phyloP scores from a whole-genome alignment of 2,888 invertebrate genomes.

The Philhelius pedissequus region DNA sequence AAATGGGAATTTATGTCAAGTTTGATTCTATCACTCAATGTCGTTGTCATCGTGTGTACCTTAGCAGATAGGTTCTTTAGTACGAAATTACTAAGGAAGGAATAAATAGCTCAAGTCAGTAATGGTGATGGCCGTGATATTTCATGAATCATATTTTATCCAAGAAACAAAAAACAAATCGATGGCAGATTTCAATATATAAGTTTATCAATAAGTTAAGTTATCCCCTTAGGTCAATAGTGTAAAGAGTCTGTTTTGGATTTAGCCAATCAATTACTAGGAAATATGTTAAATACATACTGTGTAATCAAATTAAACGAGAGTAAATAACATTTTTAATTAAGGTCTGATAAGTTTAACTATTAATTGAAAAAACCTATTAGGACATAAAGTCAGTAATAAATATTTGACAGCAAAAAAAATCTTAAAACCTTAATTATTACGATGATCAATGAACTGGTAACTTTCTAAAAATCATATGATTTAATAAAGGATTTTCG shows the following conservation, averaged over 20 bases:
- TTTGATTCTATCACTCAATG: constrained; percentile 7
- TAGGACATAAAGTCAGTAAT: too few relatives aligned
- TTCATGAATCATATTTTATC: neutral
- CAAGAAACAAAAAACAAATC: neutral
- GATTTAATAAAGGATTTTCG: too few relatives aligned
- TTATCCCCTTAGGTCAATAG: neutral
- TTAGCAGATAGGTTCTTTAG: neutral
- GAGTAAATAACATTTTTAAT: too few relatives aligned
- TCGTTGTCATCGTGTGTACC: neutral
- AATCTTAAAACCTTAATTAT: too few relatives aligned
- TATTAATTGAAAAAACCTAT: too few relatives aligned
- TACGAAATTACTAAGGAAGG: neutral
- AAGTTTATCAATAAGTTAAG: neutral
- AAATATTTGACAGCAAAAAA: too few relatives aligned
- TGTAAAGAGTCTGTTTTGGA: neutral
- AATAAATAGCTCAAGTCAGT: neutral
- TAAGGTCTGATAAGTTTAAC: too few relatives aligned
- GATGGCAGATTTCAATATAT: neutral
- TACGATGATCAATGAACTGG: too few relatives aligned
- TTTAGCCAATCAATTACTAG: neutral
- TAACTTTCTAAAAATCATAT: too few relatives aligned
- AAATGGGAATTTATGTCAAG: neutral
- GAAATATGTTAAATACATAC: too few relatives aligned
- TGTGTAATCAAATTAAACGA: too few relatives aligned
- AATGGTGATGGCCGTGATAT: constrained; percentile 3